These are phyloP conservation scores for Holothuria glaberrima DNA, from an alignment of 35 echinoderm and acorn worm species.

Conservation along the genomic window DNA sequence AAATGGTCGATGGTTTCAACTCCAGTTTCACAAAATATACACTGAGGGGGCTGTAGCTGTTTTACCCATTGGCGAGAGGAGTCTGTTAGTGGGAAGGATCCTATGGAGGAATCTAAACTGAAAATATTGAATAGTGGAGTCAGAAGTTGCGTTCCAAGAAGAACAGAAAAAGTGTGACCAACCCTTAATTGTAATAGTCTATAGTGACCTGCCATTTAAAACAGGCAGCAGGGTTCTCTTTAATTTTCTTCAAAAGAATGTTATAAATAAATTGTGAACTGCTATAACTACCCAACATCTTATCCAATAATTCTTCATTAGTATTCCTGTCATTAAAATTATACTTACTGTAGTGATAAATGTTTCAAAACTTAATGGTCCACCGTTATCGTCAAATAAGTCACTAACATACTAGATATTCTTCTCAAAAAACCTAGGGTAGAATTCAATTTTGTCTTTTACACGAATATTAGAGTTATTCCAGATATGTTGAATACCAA, in stretches of 20 bases:
- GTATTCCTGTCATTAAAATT: constrained; percentile 14
- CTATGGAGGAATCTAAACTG: no score
- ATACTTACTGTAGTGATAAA: constrained; percentile 36
- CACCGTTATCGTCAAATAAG: constrained; percentile 26
- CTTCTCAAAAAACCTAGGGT: no score
- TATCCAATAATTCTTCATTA: constrained; percentile 27
- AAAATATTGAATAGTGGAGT: no score
- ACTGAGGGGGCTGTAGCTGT: no score
- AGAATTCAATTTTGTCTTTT: constrained; percentile 17
- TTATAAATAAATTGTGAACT: constrained; percentile 45
- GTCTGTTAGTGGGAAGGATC: no score
- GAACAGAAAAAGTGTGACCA: constrained; percentile 30
- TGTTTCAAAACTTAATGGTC: constrained; percentile 10
- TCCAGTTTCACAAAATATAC: no score
- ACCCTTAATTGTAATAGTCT: constrained; percentile 10
- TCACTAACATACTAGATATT: constrained; percentile 36
- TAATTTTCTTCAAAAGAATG: no score
- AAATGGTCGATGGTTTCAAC: no score
- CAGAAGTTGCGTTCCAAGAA: constrained; percentile 27
- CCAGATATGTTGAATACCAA: no score
- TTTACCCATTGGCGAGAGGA: no score
- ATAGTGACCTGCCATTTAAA: constrained; percentile 13
- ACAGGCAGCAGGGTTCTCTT: neutral
- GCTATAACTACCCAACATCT: neutral
- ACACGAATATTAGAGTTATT: constrained; percentile 41